Evolutionary conservation across 2,113 vertebrate species (phyloP).

Genomic region (Casuarius casuarius): DNA sequence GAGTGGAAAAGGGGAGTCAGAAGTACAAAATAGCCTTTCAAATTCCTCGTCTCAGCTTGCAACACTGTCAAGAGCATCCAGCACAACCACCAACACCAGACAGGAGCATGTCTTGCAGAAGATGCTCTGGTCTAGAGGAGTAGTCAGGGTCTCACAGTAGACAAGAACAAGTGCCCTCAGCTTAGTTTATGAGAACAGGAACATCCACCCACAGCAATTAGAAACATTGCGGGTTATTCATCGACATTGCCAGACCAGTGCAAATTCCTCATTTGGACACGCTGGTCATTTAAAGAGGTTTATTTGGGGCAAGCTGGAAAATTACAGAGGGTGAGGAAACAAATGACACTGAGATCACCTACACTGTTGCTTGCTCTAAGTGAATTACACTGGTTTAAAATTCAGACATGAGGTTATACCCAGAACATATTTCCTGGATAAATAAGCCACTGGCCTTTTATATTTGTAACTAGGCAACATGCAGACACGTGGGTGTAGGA

Average conservation of each 20-base stretch:
- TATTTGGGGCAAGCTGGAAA: not conserved
- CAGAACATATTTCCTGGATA: constrained; percentile 40
- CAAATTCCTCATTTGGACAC: not conserved
- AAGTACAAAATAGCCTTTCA: not conserved
- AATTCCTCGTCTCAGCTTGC: not conserved
- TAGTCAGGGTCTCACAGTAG: not conserved
- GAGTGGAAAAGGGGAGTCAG: not conserved
- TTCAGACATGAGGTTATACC: constrained; percentile 40
- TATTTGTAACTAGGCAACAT: constrained; percentile 49
- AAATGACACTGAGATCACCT: not conserved
- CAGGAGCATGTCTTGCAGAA: not conserved
- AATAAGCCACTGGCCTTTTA: constrained; percentile 40
- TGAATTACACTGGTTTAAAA: constrained; percentile 1
- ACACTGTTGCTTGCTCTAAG: not conserved
- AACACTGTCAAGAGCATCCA: not conserved
- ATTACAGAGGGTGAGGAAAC: not conserved
- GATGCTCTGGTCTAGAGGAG: not conserved
- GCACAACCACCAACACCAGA: not conserved
- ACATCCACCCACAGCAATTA: not conserved
- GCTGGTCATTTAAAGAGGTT: not conserved
- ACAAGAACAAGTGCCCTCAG: not conserved
- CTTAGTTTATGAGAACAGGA: not conserved
- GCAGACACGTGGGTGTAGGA: constrained; percentile 29
- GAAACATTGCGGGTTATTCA: not conserved
- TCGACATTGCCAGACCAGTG: fast-evolving